Evolutionary conservation across 2,888 invertebrate species (phyloP), one percentile per base, ranked within the genome.

Genomic region (Cosmia trapezina): DNA sequence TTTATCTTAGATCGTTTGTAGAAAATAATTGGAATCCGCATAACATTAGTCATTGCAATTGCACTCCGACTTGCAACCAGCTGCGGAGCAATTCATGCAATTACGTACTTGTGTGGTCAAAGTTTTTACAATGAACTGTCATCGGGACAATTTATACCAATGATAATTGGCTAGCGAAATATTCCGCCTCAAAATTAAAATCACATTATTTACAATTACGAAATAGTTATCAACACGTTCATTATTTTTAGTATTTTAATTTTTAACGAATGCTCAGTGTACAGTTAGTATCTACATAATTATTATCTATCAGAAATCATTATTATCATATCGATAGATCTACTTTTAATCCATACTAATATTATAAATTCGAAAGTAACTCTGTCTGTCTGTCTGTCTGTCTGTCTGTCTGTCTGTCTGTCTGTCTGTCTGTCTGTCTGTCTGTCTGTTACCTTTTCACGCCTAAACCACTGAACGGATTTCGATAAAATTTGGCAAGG

Each of bases 1-100:
- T 71, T 81, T 83, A 84, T 81, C 78, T 78, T 56, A 71, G 73
- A 81, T 81, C 73, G 73, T 61, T 62, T 78, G 71, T 70, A 72
- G 61, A 73, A 75, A 83, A 78, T 78, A 83, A 78, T 81, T 74
- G 73, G 67, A 47, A 83, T 80, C 53, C 37, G 62, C 73, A 33
- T 28, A 22, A 60, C 77, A 84, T 81, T 64, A 61, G 33, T 82
- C 69, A 69, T 77, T 78, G 45, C 61, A 70, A 69, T 70, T 74
- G 67, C 56, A 53, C 49, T 53, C 19, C 1, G 41, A 64, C 69
- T 81, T 68, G 59, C 59, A 33, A 53, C 57, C 82, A 78, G 74
- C 75, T 75, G 84, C 78, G 56, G 51, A 61, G 64, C 62, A 63
- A 70, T 76, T 37, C 2, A n/a, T n/a, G n/a, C n/a, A 41, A 8